Evolutionary conservation across 2,888 invertebrate species (phyloP).

Genomic region (Apeira syringaria): DNA sequence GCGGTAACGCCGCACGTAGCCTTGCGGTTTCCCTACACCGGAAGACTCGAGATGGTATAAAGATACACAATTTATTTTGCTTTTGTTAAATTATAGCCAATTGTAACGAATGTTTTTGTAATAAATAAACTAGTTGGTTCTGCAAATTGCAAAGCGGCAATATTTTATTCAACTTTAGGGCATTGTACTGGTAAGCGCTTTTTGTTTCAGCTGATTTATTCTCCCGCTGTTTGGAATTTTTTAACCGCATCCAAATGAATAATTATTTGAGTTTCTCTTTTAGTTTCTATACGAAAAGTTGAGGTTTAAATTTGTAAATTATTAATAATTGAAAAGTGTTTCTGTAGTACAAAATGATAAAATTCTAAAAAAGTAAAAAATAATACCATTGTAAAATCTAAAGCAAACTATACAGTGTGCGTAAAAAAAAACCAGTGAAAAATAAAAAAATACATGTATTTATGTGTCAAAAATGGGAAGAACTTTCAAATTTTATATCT

Average conservation of each 20-base stretch:
- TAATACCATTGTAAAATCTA: no score
- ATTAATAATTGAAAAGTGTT: no score
- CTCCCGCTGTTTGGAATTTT: slow-evolving; percentile 2
- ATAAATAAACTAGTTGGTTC: slow-evolving; percentile 6
- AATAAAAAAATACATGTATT: no score
- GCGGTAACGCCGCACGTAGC: slow-evolving; percentile 22
- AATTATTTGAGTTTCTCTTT: slow-evolving; percentile 4
- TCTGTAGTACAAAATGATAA: no score
- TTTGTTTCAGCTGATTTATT: slow-evolving; percentile 8
- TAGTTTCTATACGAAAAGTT: slow-evolving; percentile 4
- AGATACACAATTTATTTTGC: slow-evolving; percentile 26
- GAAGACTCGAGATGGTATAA: slow-evolving; percentile 17
- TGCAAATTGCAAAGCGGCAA: slow-evolving; percentile 1
- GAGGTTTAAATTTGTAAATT: neutral
- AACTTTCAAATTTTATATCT: slow-evolving; percentile 5
- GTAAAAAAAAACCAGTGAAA: no score
- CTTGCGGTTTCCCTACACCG: slow-evolving; percentile 13
- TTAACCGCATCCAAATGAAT: slow-evolving; percentile 6
- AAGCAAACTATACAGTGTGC: no score
- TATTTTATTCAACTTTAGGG: slow-evolving; percentile 12
- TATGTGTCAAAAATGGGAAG: no score
- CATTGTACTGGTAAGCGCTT: slow-evolving; percentile 8
- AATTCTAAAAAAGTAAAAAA: no score
- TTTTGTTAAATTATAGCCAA: slow-evolving; percentile 8
- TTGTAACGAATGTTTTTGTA: slow-evolving; percentile 3